phyloP scores from a whole-genome alignment of 2,797 vertebrate genomes.

The Emys orbicularis region DNA sequence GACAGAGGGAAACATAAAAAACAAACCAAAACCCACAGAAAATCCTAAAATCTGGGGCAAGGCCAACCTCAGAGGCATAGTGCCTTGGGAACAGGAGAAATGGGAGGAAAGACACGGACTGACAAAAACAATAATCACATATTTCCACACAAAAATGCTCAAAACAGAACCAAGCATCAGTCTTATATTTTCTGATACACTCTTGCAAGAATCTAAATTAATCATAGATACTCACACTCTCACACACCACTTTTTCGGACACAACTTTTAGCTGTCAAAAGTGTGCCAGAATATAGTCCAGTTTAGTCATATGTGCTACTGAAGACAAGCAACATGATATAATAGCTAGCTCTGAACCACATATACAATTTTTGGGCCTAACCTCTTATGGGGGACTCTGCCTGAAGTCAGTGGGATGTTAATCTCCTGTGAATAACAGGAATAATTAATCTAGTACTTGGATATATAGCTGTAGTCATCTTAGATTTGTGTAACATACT shows the following conservation, averaged over 20 bases:
- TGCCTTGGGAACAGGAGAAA: rapidly evolving
- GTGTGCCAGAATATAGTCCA: neutral
- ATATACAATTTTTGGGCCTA: neutral
- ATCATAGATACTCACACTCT: neutral
- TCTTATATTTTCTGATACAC: neutral
- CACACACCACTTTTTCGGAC: neutral
- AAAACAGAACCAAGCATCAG: neutral
- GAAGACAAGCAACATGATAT: neutral
- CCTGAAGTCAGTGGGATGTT: neutral
- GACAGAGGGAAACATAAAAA: neutral
- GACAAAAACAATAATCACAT: neutral
- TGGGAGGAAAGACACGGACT: rapidly evolving
- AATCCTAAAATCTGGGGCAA: neutral
- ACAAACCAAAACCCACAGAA: neutral
- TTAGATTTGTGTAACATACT: neutral
- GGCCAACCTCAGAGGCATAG: neutral
- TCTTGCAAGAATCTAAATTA: neutral
- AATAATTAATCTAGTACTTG: neutral
- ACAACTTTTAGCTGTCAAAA: neutral
- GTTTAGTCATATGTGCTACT: neutral
- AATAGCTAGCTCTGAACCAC: neutral
- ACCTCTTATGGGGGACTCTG: neutral
- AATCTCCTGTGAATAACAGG: neutral
- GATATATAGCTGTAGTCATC: neutral
- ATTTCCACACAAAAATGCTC: neutral